Evolutionary conservation across 2,888 invertebrate species (phyloP), one percentile per base, ranked within the genome.

Genomic region (Netelia fuscicornis): DNA sequence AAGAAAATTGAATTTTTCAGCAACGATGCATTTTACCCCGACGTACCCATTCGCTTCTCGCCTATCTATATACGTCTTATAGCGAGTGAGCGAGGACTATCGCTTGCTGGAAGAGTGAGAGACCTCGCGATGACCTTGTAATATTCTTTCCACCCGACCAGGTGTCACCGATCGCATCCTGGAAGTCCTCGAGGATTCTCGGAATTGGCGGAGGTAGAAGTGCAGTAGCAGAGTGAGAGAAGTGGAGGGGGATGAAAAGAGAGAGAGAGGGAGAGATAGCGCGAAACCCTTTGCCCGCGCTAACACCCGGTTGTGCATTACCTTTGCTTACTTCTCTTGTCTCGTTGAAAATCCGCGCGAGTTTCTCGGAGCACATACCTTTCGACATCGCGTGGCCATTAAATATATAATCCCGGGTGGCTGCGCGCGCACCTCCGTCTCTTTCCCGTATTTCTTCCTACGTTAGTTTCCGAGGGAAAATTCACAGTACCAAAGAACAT

Each of bases 41-140:
- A 37, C 1, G 37, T 37, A 37, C 37, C 20, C 2, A 23, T 20
- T 58, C n/a, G 56, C n/a, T 17, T 17, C 17, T 56, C 56, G n/a
- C n/a, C 9, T 17, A 8, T 13, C 17, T 56, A 17, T 20, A 20
- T 56, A 56, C 17, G n/a, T 17, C 3, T 56, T 3, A 10, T 42
- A 71, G n/a, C 37, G 10, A 56, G n/a, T 6, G 37, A 37, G 17
- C 23, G 17, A 30, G 9, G 13, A 20, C 44, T 58, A 72, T 71
- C 60, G 77, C 65, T 77, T 77, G 58, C 71, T 60, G 72, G 30
- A 58, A 64, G 48, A 77, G 65, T 48, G 58, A 60, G 85, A 88
- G 85, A 88, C 87, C 86, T 83, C 80, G 79, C 72, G 81, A 84
- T 86, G 84, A 87, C 86, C 87, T 81, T 86, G 86, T 86, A 86